Base-by-base conservation (phyloP, 2,113 vertebrate genomes). In the Chionis minor region DNA sequence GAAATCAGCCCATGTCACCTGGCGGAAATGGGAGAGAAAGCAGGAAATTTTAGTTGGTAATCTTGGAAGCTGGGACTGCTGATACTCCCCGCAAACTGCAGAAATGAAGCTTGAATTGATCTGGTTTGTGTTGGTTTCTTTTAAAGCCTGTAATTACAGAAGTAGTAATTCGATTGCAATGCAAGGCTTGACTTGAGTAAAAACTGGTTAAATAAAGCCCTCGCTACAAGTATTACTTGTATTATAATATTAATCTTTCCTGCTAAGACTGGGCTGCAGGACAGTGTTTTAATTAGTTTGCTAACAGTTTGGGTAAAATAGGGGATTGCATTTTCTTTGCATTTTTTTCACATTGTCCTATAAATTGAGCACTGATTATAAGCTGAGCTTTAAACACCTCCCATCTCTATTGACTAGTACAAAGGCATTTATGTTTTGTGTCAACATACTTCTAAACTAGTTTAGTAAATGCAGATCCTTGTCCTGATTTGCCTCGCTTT, bases 1-100 rank as follows among this genome's bases (percentile, higher is more conserved):
- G 94, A 98, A 98, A 72, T 98, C 98, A 27, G 98, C 98, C 98
- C 98, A 98, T 0, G 98, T 98, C 74, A 98, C 97, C 98, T 98
- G 82, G 35, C 84, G 51, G 85, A 92, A 95, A 61, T 16, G 8
- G 40, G 42, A 90, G n/a, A 88, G 11, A 61, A 85, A 62, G 26
- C 27, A 66, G 12, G 30, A 45, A 15, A 17, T 67, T 47, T 65
- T 54, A 69, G 7, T 18, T n/a, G 16, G 7, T 81, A 9, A 47
- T 66, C 32, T 83, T 28, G 71, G 56, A 81, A 47, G 1, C 14
- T 38, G 17, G 4, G 35, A 26, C 33, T 59, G 13, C 5, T 33
- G 11, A 32, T 28, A 26, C 33, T 49, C 12, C 33, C 3, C 9
- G 52, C 67, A 73, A 87, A 70, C 5, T 54, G 28, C 22, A 82